phyloP scores from a whole-genome alignment of 2,797 vertebrate genomes.

The Vireo griseus region DNA sequence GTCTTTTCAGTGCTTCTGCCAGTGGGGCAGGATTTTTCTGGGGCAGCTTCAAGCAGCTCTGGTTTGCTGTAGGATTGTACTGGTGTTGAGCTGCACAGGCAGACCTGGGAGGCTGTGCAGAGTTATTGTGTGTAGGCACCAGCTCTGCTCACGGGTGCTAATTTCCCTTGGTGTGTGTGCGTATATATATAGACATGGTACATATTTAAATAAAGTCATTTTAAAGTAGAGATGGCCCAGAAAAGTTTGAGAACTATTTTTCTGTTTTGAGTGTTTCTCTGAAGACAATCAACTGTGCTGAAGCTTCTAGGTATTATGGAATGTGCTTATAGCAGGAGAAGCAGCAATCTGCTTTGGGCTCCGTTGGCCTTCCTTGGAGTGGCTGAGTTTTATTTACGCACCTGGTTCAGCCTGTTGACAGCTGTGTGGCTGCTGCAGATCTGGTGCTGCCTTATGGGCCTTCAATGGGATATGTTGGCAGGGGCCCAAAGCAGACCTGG shows the following conservation, averaged over 20 bases:
- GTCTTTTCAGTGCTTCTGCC: background rate
- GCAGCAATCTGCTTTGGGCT: background rate
- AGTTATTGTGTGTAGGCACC: background rate
- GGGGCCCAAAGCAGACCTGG: background rate
- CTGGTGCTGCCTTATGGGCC: background rate
- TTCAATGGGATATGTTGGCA: background rate
- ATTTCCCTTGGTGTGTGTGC: background rate
- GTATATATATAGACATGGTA: background rate
- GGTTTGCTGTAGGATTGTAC: background rate
- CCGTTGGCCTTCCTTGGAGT: background rate
- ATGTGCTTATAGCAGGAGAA: background rate
- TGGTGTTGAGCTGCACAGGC: background rate
- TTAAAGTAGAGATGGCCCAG: constrained; percentile 39
- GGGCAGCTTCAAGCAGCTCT: fast-evolving
- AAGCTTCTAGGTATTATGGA: background rate
- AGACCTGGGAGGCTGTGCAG: background rate
- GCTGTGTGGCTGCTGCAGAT: background rate
- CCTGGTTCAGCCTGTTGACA: background rate
- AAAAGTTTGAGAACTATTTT: constrained; percentile 44
- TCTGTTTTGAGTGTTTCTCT: background rate
- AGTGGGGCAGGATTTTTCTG: background rate
- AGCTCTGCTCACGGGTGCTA: background rate
- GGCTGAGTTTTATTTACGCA: background rate
- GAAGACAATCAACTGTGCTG: background rate
- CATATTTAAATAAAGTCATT: constrained; percentile 12